Base-by-base conservation (phyloP, 2,888 invertebrate genomes). In the Ommatoiulus sabulosus region DNA sequence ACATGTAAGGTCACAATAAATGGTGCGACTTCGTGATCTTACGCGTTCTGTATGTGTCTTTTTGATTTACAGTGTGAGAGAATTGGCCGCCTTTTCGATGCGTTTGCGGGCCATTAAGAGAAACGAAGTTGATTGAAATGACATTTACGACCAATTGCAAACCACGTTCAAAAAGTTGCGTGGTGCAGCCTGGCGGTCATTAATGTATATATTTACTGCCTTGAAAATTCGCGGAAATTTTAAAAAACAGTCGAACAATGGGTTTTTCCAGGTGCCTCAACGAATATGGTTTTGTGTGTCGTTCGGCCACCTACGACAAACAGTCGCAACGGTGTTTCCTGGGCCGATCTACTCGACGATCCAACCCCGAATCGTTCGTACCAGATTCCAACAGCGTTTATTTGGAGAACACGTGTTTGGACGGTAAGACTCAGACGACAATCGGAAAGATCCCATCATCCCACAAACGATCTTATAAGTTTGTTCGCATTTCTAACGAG, bases 381-480 rank as follows among this genome's bases (percentile, higher is more conserved):
- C 96, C 97, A 91, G 97, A 97, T 92, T 95, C 97, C 1, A 96
- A 96, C 92, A 95, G 96, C 0, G 97, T 97, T 92, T 97, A 97
- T 92, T 93, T 97, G 91, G 97, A 97, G 94, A 97, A 97, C 92
- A 97, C 97, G 87, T 97, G 97, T 92, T 93, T 97, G 15, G 97
- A 96, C 92, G 96, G 97, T 97, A 94, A 92, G 48, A 44, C n/a
- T 6, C 15, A 2, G 15, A 48, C 15, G 48, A 46, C 17, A 35
- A 7, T 46, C 46, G 46, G 48, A 4, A n/a, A 87, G 5, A 43
- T 35, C 2, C 17, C 46, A 86, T 48, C 0, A 43, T 35, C 2
- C 17, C 46, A 86, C 48, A 44, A 44, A 35, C 88, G 43, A 15
- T 8, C 7, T 8, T 24, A 17, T n/a, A n/a, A n/a, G n/a, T 2